Base-by-base conservation (phyloP, 2,888 invertebrate genomes). In the Sialis fuliginosa region DNA sequence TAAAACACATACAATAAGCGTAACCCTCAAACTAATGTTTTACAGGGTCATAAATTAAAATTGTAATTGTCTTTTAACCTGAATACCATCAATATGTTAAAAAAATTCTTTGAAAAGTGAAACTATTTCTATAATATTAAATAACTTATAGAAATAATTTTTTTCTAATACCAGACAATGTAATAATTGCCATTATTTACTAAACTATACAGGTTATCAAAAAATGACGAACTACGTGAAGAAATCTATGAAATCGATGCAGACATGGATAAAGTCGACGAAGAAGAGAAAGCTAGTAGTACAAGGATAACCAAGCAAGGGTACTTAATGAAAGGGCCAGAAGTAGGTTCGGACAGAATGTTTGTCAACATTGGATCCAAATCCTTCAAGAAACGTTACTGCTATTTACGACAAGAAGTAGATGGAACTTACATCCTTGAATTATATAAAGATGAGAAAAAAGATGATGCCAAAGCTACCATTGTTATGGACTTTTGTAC, bases 401-500 rank as follows among this genome's bases (percentile, higher is more conserved):
- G 91, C 67, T 85, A 85, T 68, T 74, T 93, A 61, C 75, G 90
- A 51, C 83, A 86, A 62, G 90, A 91, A 67, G 82, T 90, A 33
- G 91, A 92, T 62, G 89, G 88, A 42, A 88, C 90, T 1, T 91
- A 90, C 58, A 85, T 89, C 58, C 71, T 93, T 46, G 91, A 92
- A 66, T 75, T 93, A 55, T 88, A 88, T 63, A 93, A 93, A 68
- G 93, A 93, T 65, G 91, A 92, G 51, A 84, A 85, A 61, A 90
- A 88, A 66, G 79, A 79, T 31, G 92, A 93, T 57, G 84, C 88
- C 1, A 92, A 92, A 68, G 81, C 88, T 53, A 85, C 90, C 34
- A 86, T 93, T 61, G 90, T 89, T 53, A 84, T 93, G 81, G 92
- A 93, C 63, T 88, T 90, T 67, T 92, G 91, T 60, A 83, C 83